Evolutionary conservation across 35 echinoderm and acorn worm genomes (phyloP).

Genomic region (Eucidaris tribuloides): DNA sequence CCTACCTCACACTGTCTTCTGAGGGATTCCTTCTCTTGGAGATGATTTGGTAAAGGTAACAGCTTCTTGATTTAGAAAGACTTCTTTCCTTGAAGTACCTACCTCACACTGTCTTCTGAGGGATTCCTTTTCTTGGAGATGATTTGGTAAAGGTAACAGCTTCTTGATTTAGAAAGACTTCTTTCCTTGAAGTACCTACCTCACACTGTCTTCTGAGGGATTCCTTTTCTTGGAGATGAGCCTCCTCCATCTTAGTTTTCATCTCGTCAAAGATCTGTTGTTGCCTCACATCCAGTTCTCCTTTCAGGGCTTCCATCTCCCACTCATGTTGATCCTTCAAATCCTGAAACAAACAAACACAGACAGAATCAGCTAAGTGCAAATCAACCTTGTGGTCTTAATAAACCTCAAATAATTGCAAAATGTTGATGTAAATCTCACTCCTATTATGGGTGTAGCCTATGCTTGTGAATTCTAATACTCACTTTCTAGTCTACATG

Average conservation of each 20-base stretch:
- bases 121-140: neutral
- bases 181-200: constrained; percentile 23
- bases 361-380: too few relatives aligned
- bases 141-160: neutral
- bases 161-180: neutral
- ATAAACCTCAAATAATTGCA: too few relatives aligned
- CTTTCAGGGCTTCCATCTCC: constrained; percentile 63
- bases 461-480: too few relatives aligned
- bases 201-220: constrained; percentile 12
- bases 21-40: neutral
- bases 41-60: neutral
- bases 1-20: too few relatives aligned
- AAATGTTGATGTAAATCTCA: too few relatives aligned
- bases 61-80: too few relatives aligned
- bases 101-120: too few relatives aligned
- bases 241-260: constrained; percentile 56
- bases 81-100: too few relatives aligned
- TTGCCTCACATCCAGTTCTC: constrained; percentile 38
- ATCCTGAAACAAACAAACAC: neutral
- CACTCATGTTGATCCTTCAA: constrained; percentile 56
- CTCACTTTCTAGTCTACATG: too few relatives aligned
- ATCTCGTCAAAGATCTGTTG: constrained; percentile 71
- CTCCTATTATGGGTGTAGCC: too few relatives aligned
- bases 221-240: constrained; percentile 42
- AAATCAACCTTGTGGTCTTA: too few relatives aligned